Base-by-base conservation (phyloP, 2,113 vertebrate genomes). In the Etia nguti region DNA sequence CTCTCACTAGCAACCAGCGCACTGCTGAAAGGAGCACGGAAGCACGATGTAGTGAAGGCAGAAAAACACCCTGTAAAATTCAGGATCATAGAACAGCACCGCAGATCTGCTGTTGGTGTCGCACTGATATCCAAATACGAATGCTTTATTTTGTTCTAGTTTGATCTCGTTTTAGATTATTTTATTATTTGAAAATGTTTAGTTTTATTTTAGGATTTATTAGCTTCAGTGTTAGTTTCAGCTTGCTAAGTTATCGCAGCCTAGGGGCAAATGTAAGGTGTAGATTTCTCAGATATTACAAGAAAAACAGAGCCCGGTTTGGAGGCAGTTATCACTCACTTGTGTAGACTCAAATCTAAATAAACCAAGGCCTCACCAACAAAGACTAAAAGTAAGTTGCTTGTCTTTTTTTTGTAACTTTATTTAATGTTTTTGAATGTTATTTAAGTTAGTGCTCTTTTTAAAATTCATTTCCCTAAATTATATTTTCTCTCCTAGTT, bases 391-490 rank as follows among this genome's bases (percentile, higher is more conserved):
- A 62, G 6, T 12, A 36, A 12, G 10, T 65, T 65, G 18, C 34
- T 38, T 12, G 1, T 65, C 60, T 65, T 2, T 22, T 5, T 38
- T 46, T 65, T 65, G 11, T n/a, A 65, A 70, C 8, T 16, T 70
- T 70, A 43, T 70, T 43, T 43, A 70, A 70, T 15, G n/a, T 43
- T 70, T 70, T 70, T 43, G 36, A 43, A 16, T 0, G 12, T 2
- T 43, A 1, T 70, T 6, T 70, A 6, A 24, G 12, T 70, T 70
- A 70, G 36, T 68, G 36, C 62, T 24, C 4, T 68, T 41, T 41
- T 24, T 0, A 3, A 62, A 68, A 68, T 68, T 9, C 0, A 41
- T 41, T 1, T 9, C 0, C 6, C 20, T 15, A 9, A 68, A 41
- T 22, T 41, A 41, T 70, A 22, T 70, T 70, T 24, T 9, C 7